Percentiles rank a stretch among this genome's conserved stretches.
Conservation (phyloP, 2,888 invertebrate genomes). For the Nasonovia ribisnigri region DNA sequence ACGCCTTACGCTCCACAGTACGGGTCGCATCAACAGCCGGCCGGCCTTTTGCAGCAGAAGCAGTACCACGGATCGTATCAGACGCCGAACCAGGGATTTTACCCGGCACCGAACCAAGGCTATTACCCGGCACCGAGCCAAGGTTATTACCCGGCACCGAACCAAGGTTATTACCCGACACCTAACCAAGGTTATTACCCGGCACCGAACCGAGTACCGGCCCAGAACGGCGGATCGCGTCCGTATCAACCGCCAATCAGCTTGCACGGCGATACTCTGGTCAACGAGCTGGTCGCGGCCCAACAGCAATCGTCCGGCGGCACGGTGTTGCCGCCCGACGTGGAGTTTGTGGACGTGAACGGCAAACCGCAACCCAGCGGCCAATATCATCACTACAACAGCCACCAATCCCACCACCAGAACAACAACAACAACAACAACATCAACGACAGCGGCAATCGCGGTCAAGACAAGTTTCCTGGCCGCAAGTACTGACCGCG, state of each 20-base stretch:
- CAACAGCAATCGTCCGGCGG: slow-evolving; percentile 39
- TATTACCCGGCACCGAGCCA: neutral
- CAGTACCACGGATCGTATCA: neutral
- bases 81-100: neutral
- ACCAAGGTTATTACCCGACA: neutral
- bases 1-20: slow-evolving; percentile 34
- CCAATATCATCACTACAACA: neutral
- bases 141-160: neutral
- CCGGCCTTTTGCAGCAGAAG: neutral
- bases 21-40: neutral
- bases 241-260: neutral
- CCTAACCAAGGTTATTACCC: neutral
- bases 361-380: neutral
- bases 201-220: neutral
- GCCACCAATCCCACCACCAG: neutral
- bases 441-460: neutral
- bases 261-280: slow-evolving; percentile 33
- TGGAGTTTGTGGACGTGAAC: slow-evolving; percentile 41
- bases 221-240: neutral
- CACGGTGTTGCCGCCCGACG: slow-evolving; percentile 32
- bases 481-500: slow-evolving; percentile 1
- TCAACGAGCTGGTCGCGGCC: slow-evolving; percentile 43
- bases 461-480: neutral
- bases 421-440: neutral
- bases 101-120: neutral